These are phyloP conservation scores for Drosophila rufa DNA, from an alignment of 1,140 invertebrate species.

Conservation along the genomic window DNA sequence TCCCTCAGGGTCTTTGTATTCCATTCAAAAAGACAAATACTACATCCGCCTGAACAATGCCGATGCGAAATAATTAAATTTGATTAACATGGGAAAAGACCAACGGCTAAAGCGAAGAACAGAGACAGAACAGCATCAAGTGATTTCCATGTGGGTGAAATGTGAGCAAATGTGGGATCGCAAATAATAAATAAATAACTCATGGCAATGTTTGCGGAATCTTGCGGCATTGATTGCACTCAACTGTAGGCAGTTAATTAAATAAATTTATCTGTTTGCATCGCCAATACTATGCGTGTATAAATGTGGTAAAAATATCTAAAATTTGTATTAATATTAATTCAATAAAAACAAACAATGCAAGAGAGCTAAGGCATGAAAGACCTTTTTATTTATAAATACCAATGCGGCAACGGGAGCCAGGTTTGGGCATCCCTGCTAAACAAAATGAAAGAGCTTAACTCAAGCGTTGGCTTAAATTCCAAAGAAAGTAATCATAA, in stretches of 20 bases:
- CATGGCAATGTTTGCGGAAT: conserved; percentile 20
- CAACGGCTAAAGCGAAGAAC: conserved; percentile 17
- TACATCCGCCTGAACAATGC: conserved; percentile 15
- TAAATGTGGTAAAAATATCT: background rate
- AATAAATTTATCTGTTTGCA: conserved; percentile 9
- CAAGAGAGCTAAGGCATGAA: background rate
- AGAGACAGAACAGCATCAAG: conserved; percentile 21
- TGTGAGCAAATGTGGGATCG: conserved; percentile 8
- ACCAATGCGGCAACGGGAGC: background rate
- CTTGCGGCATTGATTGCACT: conserved; percentile 14
- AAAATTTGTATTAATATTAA: background rate
- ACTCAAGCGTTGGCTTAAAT: no score
- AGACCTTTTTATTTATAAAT: no score
- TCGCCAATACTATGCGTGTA: background rate
- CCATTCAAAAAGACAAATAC: conserved; percentile 9
- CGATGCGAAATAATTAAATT: conserved; percentile 68
- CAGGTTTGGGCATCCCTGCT: no score
- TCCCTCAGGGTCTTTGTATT: conserved; percentile 15
- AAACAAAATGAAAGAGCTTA: no score
- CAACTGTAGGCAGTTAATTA: conserved; percentile 9
- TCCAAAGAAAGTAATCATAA: no score
- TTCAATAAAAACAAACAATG: background rate
- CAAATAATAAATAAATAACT: conserved; percentile 14
- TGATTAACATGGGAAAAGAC: conserved; percentile 67
- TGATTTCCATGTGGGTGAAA: conserved; percentile 44